Conservation (phyloP, 2,113 vertebrate genomes). For the Nycticryphes semicollaris region DNA sequence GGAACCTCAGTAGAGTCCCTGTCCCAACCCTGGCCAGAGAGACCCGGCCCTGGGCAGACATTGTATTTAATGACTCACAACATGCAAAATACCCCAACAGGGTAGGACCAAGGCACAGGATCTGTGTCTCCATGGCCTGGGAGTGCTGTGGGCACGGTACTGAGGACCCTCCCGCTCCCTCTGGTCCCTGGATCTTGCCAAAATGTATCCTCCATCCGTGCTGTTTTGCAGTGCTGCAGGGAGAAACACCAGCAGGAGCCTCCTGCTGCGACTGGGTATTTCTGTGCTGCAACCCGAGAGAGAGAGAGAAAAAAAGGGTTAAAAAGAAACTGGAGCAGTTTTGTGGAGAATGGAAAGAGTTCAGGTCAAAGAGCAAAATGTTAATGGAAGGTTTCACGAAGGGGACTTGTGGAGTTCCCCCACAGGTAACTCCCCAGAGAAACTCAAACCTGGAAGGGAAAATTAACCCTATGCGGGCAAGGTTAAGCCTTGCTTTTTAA, state of each 20-base stretch:
- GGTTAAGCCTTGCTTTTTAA: not conserved
- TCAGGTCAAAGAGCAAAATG: not conserved
- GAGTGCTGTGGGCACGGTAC: not conserved
- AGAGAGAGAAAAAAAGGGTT: not conserved
- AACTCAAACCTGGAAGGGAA: not conserved
- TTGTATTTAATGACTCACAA: not conserved
- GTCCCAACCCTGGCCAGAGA: not conserved
- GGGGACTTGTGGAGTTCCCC: not conserved
- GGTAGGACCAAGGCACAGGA: not conserved
- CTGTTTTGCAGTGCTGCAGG: not conserved
- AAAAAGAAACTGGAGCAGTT: not conserved
- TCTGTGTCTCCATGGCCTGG: not conserved
- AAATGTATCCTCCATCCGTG: accelerated
- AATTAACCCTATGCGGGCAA: not conserved
- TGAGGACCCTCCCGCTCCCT: not conserved
- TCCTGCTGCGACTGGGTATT: accelerated
- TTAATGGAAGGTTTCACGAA: accelerated
- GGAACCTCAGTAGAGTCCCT: not conserved
- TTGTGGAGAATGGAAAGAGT: not conserved
- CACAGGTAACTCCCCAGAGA: not conserved
- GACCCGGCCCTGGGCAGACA: not conserved
- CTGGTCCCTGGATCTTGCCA: not conserved
- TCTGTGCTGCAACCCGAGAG: accelerated
- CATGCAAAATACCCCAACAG: accelerated
- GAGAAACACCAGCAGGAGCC: not conserved